Evolutionary conservation across 2,888 invertebrate species (phyloP), one percentile per base, ranked within the genome.

Genomic region (Eueremaeus valkanovi): DNA sequence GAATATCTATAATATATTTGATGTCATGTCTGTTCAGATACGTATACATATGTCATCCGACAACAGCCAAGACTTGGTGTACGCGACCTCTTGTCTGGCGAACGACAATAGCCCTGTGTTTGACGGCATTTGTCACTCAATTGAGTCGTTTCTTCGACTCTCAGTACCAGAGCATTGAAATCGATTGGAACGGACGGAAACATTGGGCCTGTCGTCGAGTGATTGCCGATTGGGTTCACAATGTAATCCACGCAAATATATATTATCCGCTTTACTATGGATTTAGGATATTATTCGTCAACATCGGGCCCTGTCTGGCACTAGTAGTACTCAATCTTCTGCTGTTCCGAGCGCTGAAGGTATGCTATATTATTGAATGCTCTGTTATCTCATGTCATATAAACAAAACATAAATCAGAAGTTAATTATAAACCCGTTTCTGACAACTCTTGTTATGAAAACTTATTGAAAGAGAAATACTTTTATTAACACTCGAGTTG

Each of bases 21-120:
- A 29, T 13, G 3, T 13, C 11, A 45, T 13, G 5, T 11, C 3
- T 55, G 13, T 21, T 8, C n/a, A 87, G 95, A 79, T 96, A 95
- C 85, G 92, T 96, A 81, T 95, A 93, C 84, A 94, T 96, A 1
- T 95, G 94, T 82, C 93, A 94, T 83, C 93, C 94, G 0, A 90
- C 92, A 0, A 87, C 91, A 78, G 95, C 95, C 0, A 87, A 92
- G 77, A 90, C 90, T n/a, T 85, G 87, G 84, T 88, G 88, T 81
- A 87, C 86, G 31, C 84, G 86, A 79, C 87, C 88, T 0, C 87
- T 90, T 74, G 93, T 92, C 68, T 88, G 89, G 82, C 90, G 90
- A 79, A 91, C 90, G 80, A 89, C 93, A 27, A 85, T 89, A 73
- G 89, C 89, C 83, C 93, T 95, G 79, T 90, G 90, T 68, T 83